Percentiles rank a stretch among this genome's conserved stretches.
phyloP scores from a whole-genome alignment of 2,113 vertebrate species.

The Cichladusa arquata region DNA sequence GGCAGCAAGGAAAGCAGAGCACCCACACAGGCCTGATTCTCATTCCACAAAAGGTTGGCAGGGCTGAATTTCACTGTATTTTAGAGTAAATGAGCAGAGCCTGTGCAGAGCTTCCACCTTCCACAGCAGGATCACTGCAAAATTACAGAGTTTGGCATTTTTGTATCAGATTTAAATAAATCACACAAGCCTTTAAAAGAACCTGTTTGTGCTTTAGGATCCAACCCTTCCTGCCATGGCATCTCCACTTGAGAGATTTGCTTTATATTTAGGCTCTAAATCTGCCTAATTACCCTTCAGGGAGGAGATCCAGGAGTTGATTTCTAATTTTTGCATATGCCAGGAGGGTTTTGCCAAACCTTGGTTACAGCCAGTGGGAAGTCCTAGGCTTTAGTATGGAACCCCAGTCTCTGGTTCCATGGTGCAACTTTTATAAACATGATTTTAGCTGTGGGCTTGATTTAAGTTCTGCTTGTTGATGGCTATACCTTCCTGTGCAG shows the following conservation, averaged over 20 bases:
- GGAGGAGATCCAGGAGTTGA: background rate
- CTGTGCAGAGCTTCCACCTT: background rate
- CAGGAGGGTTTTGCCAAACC: background rate
- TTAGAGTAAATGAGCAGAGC: background rate
- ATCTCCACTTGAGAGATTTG: background rate
- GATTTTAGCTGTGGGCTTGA: background rate
- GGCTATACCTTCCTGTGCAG: background rate
- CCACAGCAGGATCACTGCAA: background rate
- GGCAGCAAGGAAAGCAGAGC: background rate
- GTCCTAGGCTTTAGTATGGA: background rate
- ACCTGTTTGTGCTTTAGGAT: background rate
- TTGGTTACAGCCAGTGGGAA: background rate
- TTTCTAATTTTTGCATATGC: background rate
- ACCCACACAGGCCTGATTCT: background rate
- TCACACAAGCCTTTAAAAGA: background rate
- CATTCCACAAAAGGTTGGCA: background rate
- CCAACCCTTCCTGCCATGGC: background rate
- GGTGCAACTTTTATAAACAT: background rate
- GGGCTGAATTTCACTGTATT: background rate
- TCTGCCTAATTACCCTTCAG: background rate
- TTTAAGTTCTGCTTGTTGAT: background rate
- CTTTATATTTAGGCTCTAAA: background rate
- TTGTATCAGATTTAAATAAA: background rate
- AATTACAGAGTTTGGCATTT: background rate
- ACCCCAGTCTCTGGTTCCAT: background rate